A percentile compares a stretch with the other conserved stretches of the same genome.
phyloP scores from a whole-genome alignment of 2,888 invertebrate species.

The Craniophora ligustri region DNA sequence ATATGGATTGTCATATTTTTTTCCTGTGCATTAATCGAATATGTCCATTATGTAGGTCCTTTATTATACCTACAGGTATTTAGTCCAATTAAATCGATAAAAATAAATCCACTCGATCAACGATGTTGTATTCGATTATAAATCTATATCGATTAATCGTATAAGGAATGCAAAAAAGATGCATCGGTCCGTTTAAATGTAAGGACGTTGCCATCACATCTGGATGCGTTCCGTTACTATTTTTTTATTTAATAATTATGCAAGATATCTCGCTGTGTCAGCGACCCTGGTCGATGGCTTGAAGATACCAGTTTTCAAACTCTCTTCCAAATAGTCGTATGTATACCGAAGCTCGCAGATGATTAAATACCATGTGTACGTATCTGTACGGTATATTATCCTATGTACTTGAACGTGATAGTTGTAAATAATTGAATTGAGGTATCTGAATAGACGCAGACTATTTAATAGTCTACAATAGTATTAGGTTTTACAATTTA shows the following conservation, averaged over 20 bases:
- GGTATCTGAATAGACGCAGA: background rate
- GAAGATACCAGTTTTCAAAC: conserved; percentile 39
- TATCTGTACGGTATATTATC: conserved; percentile 9
- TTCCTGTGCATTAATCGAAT: too few species aligned
- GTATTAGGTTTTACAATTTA: too few species aligned
- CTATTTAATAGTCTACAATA: too few species aligned
- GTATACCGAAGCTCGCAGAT: conserved; percentile 20
- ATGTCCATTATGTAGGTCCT: too few species aligned
- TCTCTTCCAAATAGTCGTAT: conserved; percentile 29
- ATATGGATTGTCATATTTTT: too few species aligned
- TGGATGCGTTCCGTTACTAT: conserved; percentile 34
- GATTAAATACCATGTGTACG: conserved; percentile 16
- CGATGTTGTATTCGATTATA: conserved; percentile 9
- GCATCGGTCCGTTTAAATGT: conserved; percentile 19
- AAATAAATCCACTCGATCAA: background rate
- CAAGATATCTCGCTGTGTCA: conserved; percentile 47
- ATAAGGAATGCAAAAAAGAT: conserved; percentile 35
- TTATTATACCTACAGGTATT: too few species aligned
- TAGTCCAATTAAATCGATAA: too few species aligned
- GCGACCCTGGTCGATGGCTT: conserved; percentile 28
- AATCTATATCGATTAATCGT: conserved; percentile 5
- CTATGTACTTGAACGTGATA: background rate
- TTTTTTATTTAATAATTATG: conserved; percentile 47
- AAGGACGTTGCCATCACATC: conserved; percentile 43
- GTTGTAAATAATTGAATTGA: conserved; percentile 1